phyloP scores from a whole-genome alignment of 2,113 vertebrate species.

The Corythornis cristatus region DNA sequence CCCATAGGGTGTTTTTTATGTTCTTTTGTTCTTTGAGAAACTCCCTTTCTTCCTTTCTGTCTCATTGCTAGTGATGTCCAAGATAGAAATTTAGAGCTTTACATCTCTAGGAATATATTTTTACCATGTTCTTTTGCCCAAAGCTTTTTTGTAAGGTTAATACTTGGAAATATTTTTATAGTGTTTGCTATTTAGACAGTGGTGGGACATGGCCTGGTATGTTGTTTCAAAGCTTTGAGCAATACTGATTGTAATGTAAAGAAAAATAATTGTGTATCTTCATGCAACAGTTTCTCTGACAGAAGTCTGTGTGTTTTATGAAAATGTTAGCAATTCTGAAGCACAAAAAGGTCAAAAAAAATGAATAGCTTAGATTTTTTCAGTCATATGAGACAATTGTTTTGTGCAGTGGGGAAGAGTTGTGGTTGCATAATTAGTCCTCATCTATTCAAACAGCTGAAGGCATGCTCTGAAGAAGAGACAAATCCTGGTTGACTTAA shows the following conservation, averaged over 20 bases:
- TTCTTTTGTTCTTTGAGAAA: not conserved
- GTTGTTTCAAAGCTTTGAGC: not conserved
- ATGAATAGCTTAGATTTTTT: not conserved
- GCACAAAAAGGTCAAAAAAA: not conserved
- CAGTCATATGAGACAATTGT: not conserved
- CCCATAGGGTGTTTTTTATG: accelerated
- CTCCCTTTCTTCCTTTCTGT: not conserved
- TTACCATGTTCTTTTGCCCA: not conserved
- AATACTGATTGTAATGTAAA: not conserved
- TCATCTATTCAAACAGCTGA: not conserved
- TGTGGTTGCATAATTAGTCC: not conserved
- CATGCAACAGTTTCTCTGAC: not conserved
- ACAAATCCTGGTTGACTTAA: not conserved
- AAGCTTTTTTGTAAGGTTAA: not conserved
- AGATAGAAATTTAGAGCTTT: not conserved
- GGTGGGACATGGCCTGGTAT: not conserved
- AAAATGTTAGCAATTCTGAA: not conserved
- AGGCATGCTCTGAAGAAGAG: not conserved
- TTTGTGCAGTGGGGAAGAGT: not conserved
- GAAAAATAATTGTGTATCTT: not conserved
- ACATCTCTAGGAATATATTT: not conserved
- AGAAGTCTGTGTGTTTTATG: not conserved
- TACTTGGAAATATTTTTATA: not conserved
- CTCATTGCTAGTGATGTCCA: not conserved
- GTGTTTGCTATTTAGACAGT: not conserved